Percentiles rank a stretch among this genome's conserved stretches.
Evolutionary conservation across 2,888 invertebrate genomes (phyloP).

Genomic region (Zaprionus lineosus): DNA sequence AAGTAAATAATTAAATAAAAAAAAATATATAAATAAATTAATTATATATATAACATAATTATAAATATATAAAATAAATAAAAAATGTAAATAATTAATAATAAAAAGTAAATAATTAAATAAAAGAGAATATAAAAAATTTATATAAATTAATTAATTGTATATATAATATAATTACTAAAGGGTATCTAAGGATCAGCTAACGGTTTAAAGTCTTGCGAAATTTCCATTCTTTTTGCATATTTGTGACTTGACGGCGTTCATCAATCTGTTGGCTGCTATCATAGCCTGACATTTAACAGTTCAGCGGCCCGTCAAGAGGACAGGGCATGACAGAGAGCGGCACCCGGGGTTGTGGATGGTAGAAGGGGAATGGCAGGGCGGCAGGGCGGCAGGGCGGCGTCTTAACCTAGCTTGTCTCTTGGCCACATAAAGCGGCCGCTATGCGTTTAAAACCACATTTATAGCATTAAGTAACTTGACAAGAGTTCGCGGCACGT

Average conservation of each 20-base stretch:
- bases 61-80: too few relatives aligned
- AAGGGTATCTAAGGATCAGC: slow-evolving; percentile 28
- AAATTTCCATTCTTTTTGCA: slow-evolving; percentile 38
- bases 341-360: background rate
- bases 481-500: slow-evolving; percentile 64
- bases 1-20: too few relatives aligned
- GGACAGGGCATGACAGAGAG: slow-evolving; percentile 14
- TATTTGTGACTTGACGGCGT: slow-evolving; percentile 52
- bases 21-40: too few relatives aligned
- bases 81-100: too few relatives aligned
- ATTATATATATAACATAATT: too few relatives aligned
- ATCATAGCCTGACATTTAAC: slow-evolving; percentile 58
- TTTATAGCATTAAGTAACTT: slow-evolving; percentile 64
- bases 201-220: too few relatives aligned
- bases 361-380: background rate
- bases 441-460: slow-evolving; percentile 52
- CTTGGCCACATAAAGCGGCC: slow-evolving; percentile 38
- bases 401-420: slow-evolving; percentile 45
- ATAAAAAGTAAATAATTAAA: too few relatives aligned
- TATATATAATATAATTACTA: too few relatives aligned
- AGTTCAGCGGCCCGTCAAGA: slow-evolving; percentile 62
- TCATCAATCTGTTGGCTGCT: slow-evolving; percentile 56
- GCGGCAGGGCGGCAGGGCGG: slow-evolving; percentile 1
- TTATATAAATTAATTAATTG: too few relatives aligned
- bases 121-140: too few relatives aligned